Evolutionary conservation across 92 coral and sea anemone species (phyloP).

Genomic region (Plumapathes pennacea): DNA sequence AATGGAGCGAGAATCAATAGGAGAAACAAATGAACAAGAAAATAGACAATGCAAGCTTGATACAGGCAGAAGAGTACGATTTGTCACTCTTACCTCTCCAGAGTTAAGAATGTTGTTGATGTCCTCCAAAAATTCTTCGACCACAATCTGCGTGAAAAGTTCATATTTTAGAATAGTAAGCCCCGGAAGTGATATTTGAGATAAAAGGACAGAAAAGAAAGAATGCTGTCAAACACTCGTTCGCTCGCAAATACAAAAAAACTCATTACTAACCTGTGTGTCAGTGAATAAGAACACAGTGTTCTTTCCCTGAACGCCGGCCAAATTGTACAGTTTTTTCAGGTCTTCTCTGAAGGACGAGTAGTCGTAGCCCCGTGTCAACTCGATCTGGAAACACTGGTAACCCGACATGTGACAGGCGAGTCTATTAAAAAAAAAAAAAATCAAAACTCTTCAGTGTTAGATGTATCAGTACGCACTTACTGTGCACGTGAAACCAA

Average conservation of each 20-base stretch:
- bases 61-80: too few species aligned
- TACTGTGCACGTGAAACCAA: too few species aligned
- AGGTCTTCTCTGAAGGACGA: constrained; percentile 91
- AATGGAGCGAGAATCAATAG: too few species aligned
- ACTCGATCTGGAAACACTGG: constrained; percentile 95
- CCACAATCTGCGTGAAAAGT: constrained; percentile 71
- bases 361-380: constrained; percentile 96
- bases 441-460: too few species aligned
- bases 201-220: too few species aligned
- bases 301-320: constrained; percentile 89
- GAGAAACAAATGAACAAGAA: too few species aligned
- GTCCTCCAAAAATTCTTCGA: constrained; percentile 96
- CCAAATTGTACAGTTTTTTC: constrained; percentile 82
- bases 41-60: too few species aligned
- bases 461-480: too few species aligned
- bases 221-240: not conserved
- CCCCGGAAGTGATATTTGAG: too few species aligned
- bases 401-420: constrained; percentile 98
- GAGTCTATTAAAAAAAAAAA: constrained; percentile 34
- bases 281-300: constrained; percentile 96
- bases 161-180: not conserved
- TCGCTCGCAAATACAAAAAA: not conserved
- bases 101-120: constrained; percentile 95
- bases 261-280: constrained; percentile 66
- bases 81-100: constrained; percentile 82